Conservation (phyloP, 2,888 invertebrate species). For the Xiphydria camelus region DNA sequence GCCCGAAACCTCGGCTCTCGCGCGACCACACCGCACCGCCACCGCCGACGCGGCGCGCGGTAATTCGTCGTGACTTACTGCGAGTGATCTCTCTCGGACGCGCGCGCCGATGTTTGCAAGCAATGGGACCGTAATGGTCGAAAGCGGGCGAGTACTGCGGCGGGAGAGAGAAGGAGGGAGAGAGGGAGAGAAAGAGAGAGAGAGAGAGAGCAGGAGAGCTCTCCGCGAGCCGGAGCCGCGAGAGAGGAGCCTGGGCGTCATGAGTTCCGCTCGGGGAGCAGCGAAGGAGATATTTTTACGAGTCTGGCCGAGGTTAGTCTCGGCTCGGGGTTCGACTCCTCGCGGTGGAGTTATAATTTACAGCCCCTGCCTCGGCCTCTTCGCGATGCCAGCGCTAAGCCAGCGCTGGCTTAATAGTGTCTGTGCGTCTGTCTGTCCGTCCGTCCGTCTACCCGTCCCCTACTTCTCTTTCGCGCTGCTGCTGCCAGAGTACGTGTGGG, state of each 20-base stretch:
- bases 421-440: conserved; percentile 22
- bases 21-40: too few species aligned
- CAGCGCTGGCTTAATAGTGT: conserved; percentile 34
- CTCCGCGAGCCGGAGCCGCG: too few species aligned
- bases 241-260: conserved; percentile 24
- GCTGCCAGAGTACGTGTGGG: conserved; percentile 46
- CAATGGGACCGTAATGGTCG: conserved; percentile 27
- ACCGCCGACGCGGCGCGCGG: conserved; percentile 7
- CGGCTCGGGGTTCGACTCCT: conserved; percentile 48
- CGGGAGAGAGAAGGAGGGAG: too few species aligned
- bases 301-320: conserved; percentile 29
- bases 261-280: conserved; percentile 20
- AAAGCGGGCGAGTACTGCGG: too few species aligned
- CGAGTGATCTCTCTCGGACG: conserved; percentile 33
- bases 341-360: conserved; percentile 56
- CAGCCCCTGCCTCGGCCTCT: conserved; percentile 33
- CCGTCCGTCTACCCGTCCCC: conserved; percentile 23
- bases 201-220: conserved; percentile 3
- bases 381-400: conserved; percentile 29
- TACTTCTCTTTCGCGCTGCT: conserved; percentile 17
- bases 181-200: conserved; percentile 2
- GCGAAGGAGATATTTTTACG: conserved; percentile 45
- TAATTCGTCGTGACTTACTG: conserved; percentile 40
- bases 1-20: too few species aligned
- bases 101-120: conserved; percentile 25